phyloP scores from a whole-genome alignment of 2,888 invertebrate species.

The Drosophila eohydei region DNA sequence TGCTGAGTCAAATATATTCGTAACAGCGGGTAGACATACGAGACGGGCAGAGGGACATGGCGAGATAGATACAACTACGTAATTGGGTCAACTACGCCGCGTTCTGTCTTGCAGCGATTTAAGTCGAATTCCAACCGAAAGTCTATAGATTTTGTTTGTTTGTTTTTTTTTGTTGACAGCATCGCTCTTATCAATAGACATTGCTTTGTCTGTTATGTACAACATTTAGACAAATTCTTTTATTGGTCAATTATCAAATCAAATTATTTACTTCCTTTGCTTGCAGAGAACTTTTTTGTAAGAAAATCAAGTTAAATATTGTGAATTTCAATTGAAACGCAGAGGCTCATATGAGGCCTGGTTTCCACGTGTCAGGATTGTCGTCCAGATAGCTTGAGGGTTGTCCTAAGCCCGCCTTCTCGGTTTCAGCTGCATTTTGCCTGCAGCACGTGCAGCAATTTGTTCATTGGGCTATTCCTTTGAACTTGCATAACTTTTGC shows the following conservation, averaged over 20 bases:
- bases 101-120: too few relatives aligned
- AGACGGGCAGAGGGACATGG: too few relatives aligned
- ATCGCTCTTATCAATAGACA: too few relatives aligned
- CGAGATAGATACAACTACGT: too few relatives aligned
- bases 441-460: constrained; percentile 46
- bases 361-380: constrained; percentile 6
- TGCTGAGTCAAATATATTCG: too few relatives aligned
- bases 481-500: constrained; percentile 37
- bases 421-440: background rate
- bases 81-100: too few relatives aligned
- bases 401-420: background rate
- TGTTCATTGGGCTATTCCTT: constrained; percentile 41
- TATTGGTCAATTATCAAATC: background rate
- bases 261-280: background rate
- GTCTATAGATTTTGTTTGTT: too few relatives aligned
- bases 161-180: too few relatives aligned
- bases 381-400: background rate
- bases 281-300: background rate
- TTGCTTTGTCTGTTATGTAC: too few relatives aligned
- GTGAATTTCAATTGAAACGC: constrained; percentile 20
- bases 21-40: too few relatives aligned
- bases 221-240: background rate
- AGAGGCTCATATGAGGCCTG: background rate
- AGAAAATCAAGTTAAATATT: constrained; percentile 29
- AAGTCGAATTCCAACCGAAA: too few relatives aligned